These are phyloP conservation scores for Megaceryle maxima DNA, from an alignment of 2,113 vertebrate genomes.

Conservation along the genomic window DNA sequence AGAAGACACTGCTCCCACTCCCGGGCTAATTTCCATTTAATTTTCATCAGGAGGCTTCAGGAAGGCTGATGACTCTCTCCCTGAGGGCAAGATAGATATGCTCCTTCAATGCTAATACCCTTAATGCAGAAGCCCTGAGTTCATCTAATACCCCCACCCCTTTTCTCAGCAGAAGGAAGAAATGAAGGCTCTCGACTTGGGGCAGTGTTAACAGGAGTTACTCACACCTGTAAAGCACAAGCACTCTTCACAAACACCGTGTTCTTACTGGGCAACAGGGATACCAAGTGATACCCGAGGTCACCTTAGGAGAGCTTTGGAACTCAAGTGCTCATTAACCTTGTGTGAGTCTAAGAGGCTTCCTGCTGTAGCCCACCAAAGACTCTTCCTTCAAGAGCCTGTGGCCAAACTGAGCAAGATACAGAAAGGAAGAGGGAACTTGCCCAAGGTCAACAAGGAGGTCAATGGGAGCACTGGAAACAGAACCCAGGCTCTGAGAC, in stretches of 20 bases:
- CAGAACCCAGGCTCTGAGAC: neutral
- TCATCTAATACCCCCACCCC: too few relatives aligned
- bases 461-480: neutral
- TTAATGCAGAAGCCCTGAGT: neutral
- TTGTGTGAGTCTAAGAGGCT: fast-evolving
- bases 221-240: neutral
- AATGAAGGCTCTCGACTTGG: neutral
- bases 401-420: too few relatives aligned
- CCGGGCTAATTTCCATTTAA: neutral
- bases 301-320: neutral
- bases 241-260: neutral
- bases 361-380: neutral
- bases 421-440: neutral
- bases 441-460: neutral
- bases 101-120: neutral
- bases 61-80: neutral
- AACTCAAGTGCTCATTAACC: neutral
- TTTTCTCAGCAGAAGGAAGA: neutral
- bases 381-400: neutral
- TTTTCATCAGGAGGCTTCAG: neutral
- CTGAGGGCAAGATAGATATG: fast-evolving
- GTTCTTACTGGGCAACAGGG: neutral
- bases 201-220: neutral
- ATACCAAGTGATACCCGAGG: neutral
- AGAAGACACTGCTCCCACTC: neutral